phyloP scores from a whole-genome alignment of 2,113 vertebrate species.

The Pitta sordida region DNA sequence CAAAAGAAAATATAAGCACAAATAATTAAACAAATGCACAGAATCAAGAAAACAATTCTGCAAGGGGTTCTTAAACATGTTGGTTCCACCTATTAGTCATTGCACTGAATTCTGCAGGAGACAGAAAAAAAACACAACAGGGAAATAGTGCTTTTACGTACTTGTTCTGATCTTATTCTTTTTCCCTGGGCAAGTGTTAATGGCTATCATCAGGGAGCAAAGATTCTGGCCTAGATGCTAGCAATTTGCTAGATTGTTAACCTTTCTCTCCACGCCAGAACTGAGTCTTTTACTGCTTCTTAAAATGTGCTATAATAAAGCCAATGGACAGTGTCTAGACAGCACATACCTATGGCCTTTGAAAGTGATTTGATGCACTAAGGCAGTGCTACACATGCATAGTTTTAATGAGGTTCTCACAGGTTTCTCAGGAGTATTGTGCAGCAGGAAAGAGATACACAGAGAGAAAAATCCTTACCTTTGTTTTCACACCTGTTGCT shows the following conservation, averaged over 20 bases:
- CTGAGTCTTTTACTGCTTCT: neutral
- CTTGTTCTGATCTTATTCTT: neutral
- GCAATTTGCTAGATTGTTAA: neutral
- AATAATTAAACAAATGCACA: neutral
- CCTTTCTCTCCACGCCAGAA: neutral
- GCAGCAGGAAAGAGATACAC: neutral
- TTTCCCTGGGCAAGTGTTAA: neutral
- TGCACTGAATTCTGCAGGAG: neutral
- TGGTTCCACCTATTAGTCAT: neutral
- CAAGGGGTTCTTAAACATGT: neutral
- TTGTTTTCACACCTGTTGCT: conserved; percentile 16
- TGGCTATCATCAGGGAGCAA: neutral
- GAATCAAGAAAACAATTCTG: neutral
- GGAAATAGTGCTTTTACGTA: neutral
- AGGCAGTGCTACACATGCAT: neutral
- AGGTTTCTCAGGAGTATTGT: neutral
- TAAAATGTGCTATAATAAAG: neutral
- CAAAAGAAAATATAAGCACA: neutral
- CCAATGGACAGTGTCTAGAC: neutral
- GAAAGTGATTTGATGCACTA: neutral
- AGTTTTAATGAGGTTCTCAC: conserved; percentile 14
- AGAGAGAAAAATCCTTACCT: conserved; percentile 12
- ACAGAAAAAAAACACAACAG: neutral
- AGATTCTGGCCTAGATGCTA: neutral
- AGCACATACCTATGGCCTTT: neutral